A percentile compares a stretch with the other conserved stretches of the same genome.
These are phyloP conservation scores for Scopus umbretta DNA, from an alignment of 2,113 vertebrate genomes.

Conservation along the genomic window DNA sequence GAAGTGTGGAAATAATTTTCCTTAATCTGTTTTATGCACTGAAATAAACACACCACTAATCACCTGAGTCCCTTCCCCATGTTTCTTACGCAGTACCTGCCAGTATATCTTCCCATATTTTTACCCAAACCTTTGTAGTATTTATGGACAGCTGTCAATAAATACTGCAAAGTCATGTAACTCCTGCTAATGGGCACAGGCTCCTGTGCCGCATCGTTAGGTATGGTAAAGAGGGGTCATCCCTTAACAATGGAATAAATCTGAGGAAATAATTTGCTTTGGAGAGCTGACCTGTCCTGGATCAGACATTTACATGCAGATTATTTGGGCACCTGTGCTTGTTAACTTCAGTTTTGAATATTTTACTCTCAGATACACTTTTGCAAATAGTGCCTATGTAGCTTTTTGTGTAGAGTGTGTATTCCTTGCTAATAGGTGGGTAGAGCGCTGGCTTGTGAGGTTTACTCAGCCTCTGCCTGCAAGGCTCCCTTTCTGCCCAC, in stretches of 20 bases:
- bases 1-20: neutral
- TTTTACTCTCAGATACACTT: neutral
- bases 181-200: neutral
- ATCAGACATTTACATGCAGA: neutral
- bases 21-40: neutral
- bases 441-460: neutral
- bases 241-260: neutral
- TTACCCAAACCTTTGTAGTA: neutral
- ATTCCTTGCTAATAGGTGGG: neutral
- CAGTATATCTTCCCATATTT: neutral
- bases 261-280: neutral
- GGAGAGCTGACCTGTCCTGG: neutral
- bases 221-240: neutral
- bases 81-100: neutral
- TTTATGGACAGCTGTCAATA: neutral
- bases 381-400: neutral
- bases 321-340: neutral
- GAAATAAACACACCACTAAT: constrained; percentile 6
- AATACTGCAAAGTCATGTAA: neutral
- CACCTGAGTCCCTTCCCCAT: neutral
- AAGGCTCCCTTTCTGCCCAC: neutral
- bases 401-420: neutral
- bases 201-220: neutral
- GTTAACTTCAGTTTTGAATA: neutral
- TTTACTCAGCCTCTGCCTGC: neutral